phyloP scores from a whole-genome alignment of 2,797 vertebrate species.

The Helicolenus hilgendorfi region DNA sequence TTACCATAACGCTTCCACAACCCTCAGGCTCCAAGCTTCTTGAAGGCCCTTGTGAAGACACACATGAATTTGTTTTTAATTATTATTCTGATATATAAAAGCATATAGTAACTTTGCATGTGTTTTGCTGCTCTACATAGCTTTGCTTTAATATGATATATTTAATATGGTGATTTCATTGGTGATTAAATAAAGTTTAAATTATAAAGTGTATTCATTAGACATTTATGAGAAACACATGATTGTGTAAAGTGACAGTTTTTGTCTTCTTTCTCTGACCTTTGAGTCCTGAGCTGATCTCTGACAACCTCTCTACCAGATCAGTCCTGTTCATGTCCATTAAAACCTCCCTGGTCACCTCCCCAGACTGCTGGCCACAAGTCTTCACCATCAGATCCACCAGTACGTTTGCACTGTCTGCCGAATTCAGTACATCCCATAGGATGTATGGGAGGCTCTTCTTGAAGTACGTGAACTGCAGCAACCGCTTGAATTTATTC shows the following conservation, averaged over 20 bases:
- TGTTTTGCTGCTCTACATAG: too few species aligned
- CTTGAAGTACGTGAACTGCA: not conserved
- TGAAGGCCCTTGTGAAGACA: constrained; percentile 18
- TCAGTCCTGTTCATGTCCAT: too few species aligned
- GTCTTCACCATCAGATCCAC: too few species aligned
- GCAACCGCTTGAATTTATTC: not conserved
- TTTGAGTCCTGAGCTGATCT: too few species aligned
- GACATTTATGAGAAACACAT: not conserved
- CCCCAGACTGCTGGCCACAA: too few species aligned
- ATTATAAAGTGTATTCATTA: not conserved
- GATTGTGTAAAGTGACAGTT: not conserved
- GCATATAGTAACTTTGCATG: too few species aligned
- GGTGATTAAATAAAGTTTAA: not conserved
- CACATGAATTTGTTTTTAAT: not conserved
- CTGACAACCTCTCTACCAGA: too few species aligned
- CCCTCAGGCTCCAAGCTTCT: not conserved
- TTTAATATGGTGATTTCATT: too few species aligned
- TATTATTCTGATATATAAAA: not conserved
- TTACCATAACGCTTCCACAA: constrained; percentile 3
- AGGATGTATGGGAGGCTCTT: not conserved
- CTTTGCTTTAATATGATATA: too few species aligned
- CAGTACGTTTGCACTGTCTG: too few species aligned
- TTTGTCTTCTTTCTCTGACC: not conserved
- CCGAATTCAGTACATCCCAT: not conserved
- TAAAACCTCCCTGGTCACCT: too few species aligned